Percentiles rank a stretch among this genome's conserved stretches.
phyloP scores from a whole-genome alignment of 1,140 invertebrate genomes.

The Orchestia grillus region DNA sequence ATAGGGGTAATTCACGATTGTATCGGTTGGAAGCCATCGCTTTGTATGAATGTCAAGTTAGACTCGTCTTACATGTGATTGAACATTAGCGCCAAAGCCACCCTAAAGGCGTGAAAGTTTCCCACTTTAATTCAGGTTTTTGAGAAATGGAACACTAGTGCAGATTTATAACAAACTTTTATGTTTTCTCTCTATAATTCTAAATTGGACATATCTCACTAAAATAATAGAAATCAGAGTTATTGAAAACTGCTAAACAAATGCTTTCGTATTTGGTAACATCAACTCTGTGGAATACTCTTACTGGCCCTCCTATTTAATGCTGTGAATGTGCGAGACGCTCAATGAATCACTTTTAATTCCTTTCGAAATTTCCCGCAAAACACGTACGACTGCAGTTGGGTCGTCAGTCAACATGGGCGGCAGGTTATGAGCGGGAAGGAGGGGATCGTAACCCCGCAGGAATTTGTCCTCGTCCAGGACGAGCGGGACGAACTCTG shows the following conservation, averaged over 20 bases:
- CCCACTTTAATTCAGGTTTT: not conserved
- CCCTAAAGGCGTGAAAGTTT: not conserved
- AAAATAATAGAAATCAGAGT: too few relatives aligned
- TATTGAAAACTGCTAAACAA: too few relatives aligned
- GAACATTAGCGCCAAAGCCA: not conserved
- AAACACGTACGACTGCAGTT: not conserved
- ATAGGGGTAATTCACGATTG: not conserved
- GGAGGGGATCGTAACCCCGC: constrained; percentile 62
- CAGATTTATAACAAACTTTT: not conserved
- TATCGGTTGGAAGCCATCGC: not conserved
- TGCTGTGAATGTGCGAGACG: not conserved
- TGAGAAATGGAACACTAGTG: not conserved
- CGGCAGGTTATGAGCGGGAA: constrained; percentile 58
- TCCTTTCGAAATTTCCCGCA: not conserved
- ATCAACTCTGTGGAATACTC: too few relatives aligned
- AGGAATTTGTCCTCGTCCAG: constrained; percentile 65
- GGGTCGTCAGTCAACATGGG: constrained; percentile 24
- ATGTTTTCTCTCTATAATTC: not conserved
- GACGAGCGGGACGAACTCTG: constrained; percentile 52
- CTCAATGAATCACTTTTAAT: not conserved
- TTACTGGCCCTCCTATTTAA: too few relatives aligned
- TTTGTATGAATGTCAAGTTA: not conserved
- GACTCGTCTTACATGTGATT: not conserved
- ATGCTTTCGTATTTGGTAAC: too few relatives aligned
- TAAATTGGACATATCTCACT: not conserved